Evolutionary conservation across 2,797 vertebrate species (phyloP).

Genomic region (Ctenopoma kingsleyae): DNA sequence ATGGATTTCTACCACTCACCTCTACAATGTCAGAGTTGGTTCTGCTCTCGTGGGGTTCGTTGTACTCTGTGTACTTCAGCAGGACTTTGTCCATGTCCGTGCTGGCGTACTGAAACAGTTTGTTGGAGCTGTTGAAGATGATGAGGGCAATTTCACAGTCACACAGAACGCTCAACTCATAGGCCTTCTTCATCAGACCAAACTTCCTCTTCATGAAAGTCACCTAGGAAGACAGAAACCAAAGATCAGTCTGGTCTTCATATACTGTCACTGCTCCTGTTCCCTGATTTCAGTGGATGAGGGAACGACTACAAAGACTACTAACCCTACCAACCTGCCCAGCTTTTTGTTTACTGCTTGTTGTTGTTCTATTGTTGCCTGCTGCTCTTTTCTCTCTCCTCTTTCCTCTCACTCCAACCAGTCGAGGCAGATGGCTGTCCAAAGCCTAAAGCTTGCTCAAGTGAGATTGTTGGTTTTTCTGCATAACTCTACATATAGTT

Average conservation of each 20-base stretch:
- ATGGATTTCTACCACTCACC: conserved; percentile 47
- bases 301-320: no score
- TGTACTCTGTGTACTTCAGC: conserved; percentile 88
- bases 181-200: conserved; percentile 96
- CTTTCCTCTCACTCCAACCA: no score
- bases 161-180: conserved; percentile 93
- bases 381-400: no score
- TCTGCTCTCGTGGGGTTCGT: conserved; percentile 78
- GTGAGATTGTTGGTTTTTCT: no score
- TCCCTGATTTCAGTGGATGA: no score
- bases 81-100: conserved; percentile 95
- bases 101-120: conserved; percentile 94
- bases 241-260: background rate
- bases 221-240: conserved; percentile 83
- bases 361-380: no score
- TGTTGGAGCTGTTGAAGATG: conserved; percentile 96
- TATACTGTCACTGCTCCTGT: background rate
- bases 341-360: no score
- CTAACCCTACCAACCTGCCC: no score
- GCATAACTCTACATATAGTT: background rate
- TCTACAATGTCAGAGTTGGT: conserved; percentile 80
- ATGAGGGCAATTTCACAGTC: conserved; percentile 95
- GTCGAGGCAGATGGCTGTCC: no score
- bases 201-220: conserved; percentile 98
- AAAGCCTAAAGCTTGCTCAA: no score